These are phyloP conservation scores for Cricetomys ansorgei DNA, from an alignment of 2,113 vertebrate genomes.

Conservation along the genomic window DNA sequence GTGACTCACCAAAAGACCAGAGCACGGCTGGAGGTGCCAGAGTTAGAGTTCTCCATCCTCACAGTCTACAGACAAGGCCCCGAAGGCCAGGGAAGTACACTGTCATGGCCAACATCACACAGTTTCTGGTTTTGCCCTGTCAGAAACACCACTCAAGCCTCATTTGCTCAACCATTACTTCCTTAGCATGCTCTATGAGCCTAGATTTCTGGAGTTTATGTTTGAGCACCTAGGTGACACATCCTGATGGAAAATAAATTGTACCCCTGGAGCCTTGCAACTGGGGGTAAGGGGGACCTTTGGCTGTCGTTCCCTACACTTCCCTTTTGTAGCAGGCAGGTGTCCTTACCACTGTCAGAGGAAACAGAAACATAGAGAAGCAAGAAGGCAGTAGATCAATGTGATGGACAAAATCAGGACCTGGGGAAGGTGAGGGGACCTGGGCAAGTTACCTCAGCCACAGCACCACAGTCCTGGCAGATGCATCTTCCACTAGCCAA, in stretches of 20 bases:
- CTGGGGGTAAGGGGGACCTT: neutral
- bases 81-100: neutral
- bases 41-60: neutral
- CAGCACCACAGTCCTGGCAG: no score
- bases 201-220: neutral
- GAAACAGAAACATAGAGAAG: neutral
- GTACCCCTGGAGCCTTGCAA: neutral
- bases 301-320: fast-evolving
- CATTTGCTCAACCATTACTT: neutral
- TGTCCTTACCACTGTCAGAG: neutral
- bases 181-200: neutral
- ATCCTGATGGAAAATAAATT: neutral
- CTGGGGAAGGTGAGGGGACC: neutral
- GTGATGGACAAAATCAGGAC: neutral
- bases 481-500: neutral
- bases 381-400: neutral
- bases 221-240: neutral
- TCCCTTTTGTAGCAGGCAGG: neutral
- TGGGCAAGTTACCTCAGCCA: neutral
- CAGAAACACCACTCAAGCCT: neutral
- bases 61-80: neutral
- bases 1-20: neutral
- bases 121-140: neutral
- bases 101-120: neutral
- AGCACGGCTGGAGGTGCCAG: neutral